Percentiles rank a stretch among this genome's conserved stretches.
Evolutionary conservation across 1,140 invertebrate genomes (phyloP).

Genomic region (Ditylenchus dipsaci): DNA sequence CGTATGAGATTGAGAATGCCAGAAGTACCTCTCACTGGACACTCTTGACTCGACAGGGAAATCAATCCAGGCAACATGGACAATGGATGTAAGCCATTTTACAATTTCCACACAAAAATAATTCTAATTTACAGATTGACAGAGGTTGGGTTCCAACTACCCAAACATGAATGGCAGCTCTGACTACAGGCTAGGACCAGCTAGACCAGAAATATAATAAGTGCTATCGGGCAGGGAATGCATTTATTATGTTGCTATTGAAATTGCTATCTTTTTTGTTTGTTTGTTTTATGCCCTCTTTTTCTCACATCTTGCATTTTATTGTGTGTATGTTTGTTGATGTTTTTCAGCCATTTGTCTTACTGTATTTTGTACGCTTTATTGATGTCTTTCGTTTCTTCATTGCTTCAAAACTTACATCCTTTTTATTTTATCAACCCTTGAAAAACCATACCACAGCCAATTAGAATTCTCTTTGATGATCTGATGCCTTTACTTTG

Average conservation of each 20-base stretch:
- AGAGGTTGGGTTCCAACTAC: neutral
- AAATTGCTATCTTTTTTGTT: neutral
- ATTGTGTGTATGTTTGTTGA: neutral
- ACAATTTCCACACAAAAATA: neutral
- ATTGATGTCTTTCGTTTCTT: too few species aligned
- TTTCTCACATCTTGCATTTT: neutral
- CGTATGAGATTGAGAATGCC: slow-evolving; percentile 57
- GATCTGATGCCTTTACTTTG: too few species aligned
- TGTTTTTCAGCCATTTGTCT: neutral
- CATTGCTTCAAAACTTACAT: too few species aligned
- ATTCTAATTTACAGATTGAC: neutral
- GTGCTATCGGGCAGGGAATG: too few species aligned
- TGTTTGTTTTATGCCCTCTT: neutral
- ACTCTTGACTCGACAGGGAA: slow-evolving; percentile 45
- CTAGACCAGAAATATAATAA: neutral
- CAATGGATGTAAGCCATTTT: slow-evolving; percentile 19
- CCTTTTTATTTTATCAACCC: too few species aligned
- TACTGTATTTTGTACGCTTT: too few species aligned
- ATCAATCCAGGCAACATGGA: slow-evolving; percentile 20
- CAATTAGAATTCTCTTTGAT: too few species aligned
- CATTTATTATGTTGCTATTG: too few species aligned
- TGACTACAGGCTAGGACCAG: neutral
- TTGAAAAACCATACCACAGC: too few species aligned
- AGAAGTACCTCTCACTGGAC: slow-evolving; percentile 54
- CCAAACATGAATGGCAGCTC: neutral